Conservation (phyloP, 2,888 invertebrate species). For the Baronia brevicornis region DNA sequence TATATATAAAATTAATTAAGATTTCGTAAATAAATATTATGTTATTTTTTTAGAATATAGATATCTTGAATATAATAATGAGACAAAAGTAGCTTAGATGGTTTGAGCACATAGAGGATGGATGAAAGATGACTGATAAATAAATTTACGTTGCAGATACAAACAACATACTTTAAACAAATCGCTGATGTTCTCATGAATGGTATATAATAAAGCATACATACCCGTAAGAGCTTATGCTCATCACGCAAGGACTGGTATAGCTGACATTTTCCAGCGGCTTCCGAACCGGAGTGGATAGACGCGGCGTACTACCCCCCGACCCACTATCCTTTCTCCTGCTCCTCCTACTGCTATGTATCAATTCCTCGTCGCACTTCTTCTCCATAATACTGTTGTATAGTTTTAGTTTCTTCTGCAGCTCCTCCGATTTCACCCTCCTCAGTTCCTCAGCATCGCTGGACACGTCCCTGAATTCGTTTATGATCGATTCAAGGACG, state of each 20-base stretch:
- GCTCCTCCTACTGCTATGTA: slow-evolving; percentile 71
- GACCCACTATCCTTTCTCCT: slow-evolving; percentile 44
- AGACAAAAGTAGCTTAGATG: too few species aligned
- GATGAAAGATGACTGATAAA: too few species aligned
- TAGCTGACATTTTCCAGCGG: slow-evolving; percentile 35
- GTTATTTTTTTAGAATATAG: too few species aligned
- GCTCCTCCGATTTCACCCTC: slow-evolving; percentile 41
- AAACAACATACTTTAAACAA: too few species aligned
- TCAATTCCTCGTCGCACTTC: slow-evolving; percentile 82
- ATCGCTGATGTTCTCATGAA: too few species aligned
- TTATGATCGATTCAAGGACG: slow-evolving; percentile 59
- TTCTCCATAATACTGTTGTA: slow-evolving; percentile 83
- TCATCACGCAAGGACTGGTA: slow-evolving; percentile 53
- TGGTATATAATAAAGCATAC: slow-evolving; percentile 8
- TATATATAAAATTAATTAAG: too few species aligned
- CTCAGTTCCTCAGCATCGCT: slow-evolving; percentile 48
- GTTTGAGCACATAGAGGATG: too few species aligned
- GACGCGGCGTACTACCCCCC: slow-evolving; percentile 18
- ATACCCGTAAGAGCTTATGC: slow-evolving; percentile 35
- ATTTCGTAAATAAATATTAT: too few species aligned
- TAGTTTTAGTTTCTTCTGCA: slow-evolving; percentile 75
- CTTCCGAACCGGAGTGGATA: slow-evolving; percentile 37
- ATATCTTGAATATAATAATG: too few species aligned
- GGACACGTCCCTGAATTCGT: slow-evolving; percentile 55
- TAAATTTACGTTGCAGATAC: too few species aligned